Base-by-base conservation (phyloP, 1,140 invertebrate species). In the Papilio machaon region DNA sequence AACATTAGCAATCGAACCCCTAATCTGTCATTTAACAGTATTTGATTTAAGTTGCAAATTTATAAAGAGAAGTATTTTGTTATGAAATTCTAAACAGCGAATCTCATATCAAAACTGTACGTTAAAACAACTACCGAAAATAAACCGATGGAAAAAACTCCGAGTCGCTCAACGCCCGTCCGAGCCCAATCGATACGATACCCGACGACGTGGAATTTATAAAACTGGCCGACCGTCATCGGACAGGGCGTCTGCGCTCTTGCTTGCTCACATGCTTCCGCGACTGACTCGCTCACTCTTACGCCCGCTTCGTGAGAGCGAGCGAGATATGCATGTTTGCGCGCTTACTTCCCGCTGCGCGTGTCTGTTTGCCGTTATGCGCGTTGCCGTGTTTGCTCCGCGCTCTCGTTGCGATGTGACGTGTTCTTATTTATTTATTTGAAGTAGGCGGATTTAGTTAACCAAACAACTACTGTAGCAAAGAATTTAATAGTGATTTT, bases 311-410 rank as follows among this genome's bases (percentile, higher is more conserved):
- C 80, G 79, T 81, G 79, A n/a, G 88, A 60, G 88, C 83, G 91
- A 91, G 86, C 80, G 91, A 80, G 91, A 91, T 85, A 81, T 81
- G 81, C 79, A 83, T 38, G 85, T 83, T 80, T 86, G 90, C 86
- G 80, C 81, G 90, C 86, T 87, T 85, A 91, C 87, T 88, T 89
- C 86, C 64, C 86, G 82, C 81, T 89, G 91, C 89, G 91, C 90
- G 90, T 88, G 92, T 89, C 80, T 92, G 92, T 92, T 84, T 94
- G 92, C 85, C 87, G 87, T 60, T 80, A 81, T 93, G 91, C 91
- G 90, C 90, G 90, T 84, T 81, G 85, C 23, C 87, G 86, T 91
- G 91, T 91, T 84, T 83, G 88, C 73, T 80, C 76, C 85, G 86
- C 85, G 90, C 82, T 79, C 85, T 85, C 86, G 89, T n/a, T 43